These are phyloP conservation scores for Odontocerum albicorne DNA, from an alignment of 2,888 invertebrate genomes.

Conservation along the genomic window DNA sequence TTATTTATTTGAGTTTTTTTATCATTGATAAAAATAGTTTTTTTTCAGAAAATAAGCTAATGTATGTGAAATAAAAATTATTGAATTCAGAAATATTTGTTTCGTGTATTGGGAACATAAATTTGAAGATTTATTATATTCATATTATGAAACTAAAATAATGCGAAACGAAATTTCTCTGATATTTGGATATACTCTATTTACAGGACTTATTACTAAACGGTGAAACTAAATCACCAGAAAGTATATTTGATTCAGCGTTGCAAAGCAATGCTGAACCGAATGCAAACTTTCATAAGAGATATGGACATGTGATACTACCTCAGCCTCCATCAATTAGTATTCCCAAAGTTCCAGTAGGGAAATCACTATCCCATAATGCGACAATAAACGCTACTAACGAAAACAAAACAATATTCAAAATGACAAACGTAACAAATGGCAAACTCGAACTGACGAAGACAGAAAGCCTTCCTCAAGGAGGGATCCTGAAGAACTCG, in stretches of 20 bases:
- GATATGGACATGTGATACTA: constrained; percentile 56
- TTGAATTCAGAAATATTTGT: too few relatives aligned
- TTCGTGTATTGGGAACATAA: too few relatives aligned
- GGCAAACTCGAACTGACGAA: constrained; percentile 39
- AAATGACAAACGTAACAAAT: constrained; percentile 36
- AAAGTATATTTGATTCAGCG: constrained; percentile 38
- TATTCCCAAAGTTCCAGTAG: constrained; percentile 51
- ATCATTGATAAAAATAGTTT: too few relatives aligned
- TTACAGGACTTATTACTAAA: constrained; percentile 28
- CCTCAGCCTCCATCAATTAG: constrained; percentile 52
- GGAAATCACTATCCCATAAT: constrained; percentile 33
- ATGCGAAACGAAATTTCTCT: too few relatives aligned
- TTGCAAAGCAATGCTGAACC: constrained; percentile 45
- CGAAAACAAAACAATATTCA: constrained; percentile 18
- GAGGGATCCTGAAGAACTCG: constrained; percentile 56
- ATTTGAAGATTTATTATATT: too few relatives aligned
- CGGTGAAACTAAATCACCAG: constrained; percentile 16
- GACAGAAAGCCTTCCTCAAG: constrained; percentile 44
- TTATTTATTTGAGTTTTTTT: too few relatives aligned
- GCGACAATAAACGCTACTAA: constrained; percentile 22
- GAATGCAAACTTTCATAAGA: constrained; percentile 53
- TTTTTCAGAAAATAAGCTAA: too few relatives aligned
- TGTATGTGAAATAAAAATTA: too few relatives aligned
- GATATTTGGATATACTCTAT: too few relatives aligned
- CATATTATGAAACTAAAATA: too few relatives aligned